These are phyloP conservation scores for Catharus fuscescens DNA, from an alignment of 2,113 vertebrate species.

Conservation along the genomic window DNA sequence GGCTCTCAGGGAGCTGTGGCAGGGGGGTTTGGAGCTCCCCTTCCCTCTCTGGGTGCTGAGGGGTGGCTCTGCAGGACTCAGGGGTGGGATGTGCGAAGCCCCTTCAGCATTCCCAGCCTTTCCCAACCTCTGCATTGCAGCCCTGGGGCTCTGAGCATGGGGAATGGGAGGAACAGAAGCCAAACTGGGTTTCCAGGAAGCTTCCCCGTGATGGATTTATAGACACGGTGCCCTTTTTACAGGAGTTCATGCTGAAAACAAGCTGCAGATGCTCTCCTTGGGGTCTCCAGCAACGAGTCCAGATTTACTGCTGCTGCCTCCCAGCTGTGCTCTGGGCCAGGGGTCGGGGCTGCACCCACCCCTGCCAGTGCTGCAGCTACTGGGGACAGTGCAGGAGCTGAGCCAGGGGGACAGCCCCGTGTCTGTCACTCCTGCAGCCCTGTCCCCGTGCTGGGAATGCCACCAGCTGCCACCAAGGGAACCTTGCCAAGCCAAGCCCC, in stretches of 20 bases:
- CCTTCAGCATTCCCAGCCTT: background rate
- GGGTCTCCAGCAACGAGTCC: background rate
- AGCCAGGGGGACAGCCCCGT: background rate
- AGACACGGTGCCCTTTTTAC: slow-evolving; percentile 56
- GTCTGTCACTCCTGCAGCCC: rapidly evolving
- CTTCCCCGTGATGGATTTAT: slow-evolving; percentile 54
- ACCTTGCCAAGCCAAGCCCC: too few species aligned
- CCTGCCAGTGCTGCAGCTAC: background rate
- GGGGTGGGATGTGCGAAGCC: rapidly evolving
- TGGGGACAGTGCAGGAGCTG: background rate
- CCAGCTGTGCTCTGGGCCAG: background rate
- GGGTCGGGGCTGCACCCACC: background rate
- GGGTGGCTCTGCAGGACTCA: background rate
- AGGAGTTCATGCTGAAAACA: slow-evolving; percentile 59
- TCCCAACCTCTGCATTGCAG: background rate
- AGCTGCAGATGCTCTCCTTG: slow-evolving; percentile 64
- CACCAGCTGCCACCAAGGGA: rapidly evolving
- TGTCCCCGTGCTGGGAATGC: rapidly evolving
- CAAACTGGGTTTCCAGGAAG: slow-evolving; percentile 42
- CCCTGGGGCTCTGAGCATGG: rapidly evolving
- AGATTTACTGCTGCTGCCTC: slow-evolving; percentile 6
- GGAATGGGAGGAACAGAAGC: slow-evolving; percentile 13
- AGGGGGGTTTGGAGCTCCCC: background rate
- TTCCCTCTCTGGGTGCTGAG: rapidly evolving
- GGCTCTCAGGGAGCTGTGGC: background rate